These are phyloP conservation scores for Megathymus violae DNA, from an alignment of 1,140 invertebrate species.

Conservation along the genomic window DNA sequence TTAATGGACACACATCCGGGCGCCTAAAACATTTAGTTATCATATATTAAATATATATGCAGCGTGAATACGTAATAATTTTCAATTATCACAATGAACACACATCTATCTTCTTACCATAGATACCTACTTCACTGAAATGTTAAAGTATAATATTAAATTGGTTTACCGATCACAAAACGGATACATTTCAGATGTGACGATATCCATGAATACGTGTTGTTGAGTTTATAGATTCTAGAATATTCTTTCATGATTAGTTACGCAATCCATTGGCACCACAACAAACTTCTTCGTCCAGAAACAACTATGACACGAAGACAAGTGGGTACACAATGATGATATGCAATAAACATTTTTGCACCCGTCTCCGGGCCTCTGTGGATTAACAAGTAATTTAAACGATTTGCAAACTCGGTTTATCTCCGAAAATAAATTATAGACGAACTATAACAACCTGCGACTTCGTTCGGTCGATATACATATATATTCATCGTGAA, in stretches of 20 bases:
- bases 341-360: slow-evolving; percentile 42
- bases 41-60: too few relatives aligned
- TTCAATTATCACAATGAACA: too few relatives aligned
- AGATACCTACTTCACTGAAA: too few relatives aligned
- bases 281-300: slow-evolving; percentile 17
- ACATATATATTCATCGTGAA: background rate
- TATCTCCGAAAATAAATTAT: slow-evolving; percentile 8
- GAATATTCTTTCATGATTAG: slow-evolving; percentile 27
- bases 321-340: slow-evolving; percentile 16
- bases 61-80: too few relatives aligned
- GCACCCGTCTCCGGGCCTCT: slow-evolving; percentile 32
- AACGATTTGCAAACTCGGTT: slow-evolving; percentile 15
- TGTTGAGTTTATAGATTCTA: slow-evolving; percentile 16
- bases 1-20: too few relatives aligned
- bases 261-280: slow-evolving; percentile 8
- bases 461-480: background rate
- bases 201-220: background rate
- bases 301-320: slow-evolving; percentile 19
- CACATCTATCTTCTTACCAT: too few relatives aligned
- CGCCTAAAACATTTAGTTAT: too few relatives aligned
- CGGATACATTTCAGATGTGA: background rate
- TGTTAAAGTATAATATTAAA: too few relatives aligned
- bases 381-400: slow-evolving; percentile 22
- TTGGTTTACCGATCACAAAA: background rate
- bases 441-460: background rate